Evolutionary conservation across 2,113 vertebrate species (phyloP).

Genomic region (Sylvilagus bachmani): DNA sequence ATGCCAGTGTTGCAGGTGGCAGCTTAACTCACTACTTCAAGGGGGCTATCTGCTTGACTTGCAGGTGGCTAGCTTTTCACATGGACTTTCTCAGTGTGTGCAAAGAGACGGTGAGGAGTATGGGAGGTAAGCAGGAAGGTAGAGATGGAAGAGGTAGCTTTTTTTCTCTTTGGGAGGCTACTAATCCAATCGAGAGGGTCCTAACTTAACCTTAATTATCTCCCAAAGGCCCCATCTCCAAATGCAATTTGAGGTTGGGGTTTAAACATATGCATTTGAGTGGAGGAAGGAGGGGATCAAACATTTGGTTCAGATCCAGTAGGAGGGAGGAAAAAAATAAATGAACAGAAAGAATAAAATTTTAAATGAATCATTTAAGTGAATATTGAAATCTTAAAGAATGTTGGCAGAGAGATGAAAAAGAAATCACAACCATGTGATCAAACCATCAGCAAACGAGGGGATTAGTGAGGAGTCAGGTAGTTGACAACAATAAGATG

Average conservation of each 20-base stretch:
- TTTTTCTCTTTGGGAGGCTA: neutral
- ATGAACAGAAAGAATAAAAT: neutral
- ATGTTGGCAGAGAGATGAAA: neutral
- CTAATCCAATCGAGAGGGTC: neutral
- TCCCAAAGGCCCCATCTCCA: neutral
- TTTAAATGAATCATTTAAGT: neutral
- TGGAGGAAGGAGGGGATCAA: too few relatives aligned
- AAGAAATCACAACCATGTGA: neutral
- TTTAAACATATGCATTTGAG: neutral
- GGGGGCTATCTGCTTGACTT: neutral
- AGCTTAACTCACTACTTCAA: too few relatives aligned
- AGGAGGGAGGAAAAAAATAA: neutral
- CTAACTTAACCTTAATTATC: neutral
- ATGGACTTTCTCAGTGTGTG: neutral
- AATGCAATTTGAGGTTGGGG: neutral
- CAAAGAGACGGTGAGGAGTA: accelerated
- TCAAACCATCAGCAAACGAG: neutral
- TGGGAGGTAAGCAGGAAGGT: neutral
- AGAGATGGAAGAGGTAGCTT: neutral
- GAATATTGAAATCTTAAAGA: neutral
- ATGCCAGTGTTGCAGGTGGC: too few relatives aligned
- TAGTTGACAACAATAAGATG: neutral
- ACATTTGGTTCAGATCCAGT: neutral
- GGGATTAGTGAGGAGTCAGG: neutral
- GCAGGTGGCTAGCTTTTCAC: neutral